These are phyloP conservation scores for Myotis myotis DNA, from an alignment of 2,797 vertebrate genomes.

Conservation along the genomic window DNA sequence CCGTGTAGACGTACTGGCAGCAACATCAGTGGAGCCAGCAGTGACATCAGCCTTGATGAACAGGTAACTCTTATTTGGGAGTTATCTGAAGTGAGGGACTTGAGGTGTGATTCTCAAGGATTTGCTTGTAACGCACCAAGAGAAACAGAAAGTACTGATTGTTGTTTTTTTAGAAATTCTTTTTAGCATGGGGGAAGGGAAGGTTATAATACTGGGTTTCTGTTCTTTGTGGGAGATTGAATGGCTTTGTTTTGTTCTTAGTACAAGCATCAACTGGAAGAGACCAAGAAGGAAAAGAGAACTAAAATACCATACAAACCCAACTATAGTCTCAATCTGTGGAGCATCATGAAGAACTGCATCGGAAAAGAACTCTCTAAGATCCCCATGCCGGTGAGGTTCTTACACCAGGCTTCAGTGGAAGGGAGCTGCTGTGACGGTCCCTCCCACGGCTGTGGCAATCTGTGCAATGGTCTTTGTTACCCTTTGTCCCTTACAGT, in stretches of 20 bases:
- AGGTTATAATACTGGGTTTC: not conserved
- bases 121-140: not conserved
- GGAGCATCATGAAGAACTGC: slow-evolving; percentile 99
- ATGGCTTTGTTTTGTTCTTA: slow-evolving; percentile 41
- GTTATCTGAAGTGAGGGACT: not conserved
- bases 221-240: slow-evolving; percentile 51
- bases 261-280: slow-evolving; percentile 86
- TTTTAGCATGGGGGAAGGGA: slow-evolving; percentile 21
- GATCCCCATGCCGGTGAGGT: slow-evolving; percentile 96
- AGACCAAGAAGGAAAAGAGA: slow-evolving; percentile 90
- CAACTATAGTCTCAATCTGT: slow-evolving; percentile 96
- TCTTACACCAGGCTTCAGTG: not conserved
- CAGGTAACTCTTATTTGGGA: slow-evolving; percentile 83
- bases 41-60: slow-evolving; percentile 93
- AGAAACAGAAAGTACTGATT: not conserved
- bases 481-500: not conserved
- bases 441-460: not conserved
- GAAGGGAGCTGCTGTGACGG: not conserved
- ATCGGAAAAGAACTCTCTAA: slow-evolving; percentile 97
- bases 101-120: not conserved
- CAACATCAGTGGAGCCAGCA: slow-evolving; percentile 95
- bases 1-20: slow-evolving; percentile 93
- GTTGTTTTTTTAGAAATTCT: not conserved
- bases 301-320: slow-evolving; percentile 94
- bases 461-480: not conserved